Percentiles rank a stretch among this genome's conserved stretches.
Conservation (phyloP, 2,888 invertebrate genomes). For the Hirtodrosophila histrioides region DNA sequence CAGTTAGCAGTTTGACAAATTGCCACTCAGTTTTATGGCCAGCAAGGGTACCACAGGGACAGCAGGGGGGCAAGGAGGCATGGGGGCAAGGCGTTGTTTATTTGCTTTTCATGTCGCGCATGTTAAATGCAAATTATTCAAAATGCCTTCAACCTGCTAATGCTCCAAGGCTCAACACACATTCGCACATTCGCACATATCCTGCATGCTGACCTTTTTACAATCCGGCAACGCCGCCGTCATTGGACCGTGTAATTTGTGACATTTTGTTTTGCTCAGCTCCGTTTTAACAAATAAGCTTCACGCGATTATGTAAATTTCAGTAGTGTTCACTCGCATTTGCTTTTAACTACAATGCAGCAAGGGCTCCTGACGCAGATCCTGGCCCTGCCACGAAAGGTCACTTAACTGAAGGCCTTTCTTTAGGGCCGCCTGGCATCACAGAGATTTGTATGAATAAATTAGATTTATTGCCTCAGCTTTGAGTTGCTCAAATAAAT, state of each 20-base stretch:
- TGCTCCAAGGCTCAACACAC: conserved; percentile 31
- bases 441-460: conserved; percentile 67
- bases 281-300: conserved; percentile 75
- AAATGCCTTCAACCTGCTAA: conserved; percentile 54
- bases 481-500: conserved; percentile 9
- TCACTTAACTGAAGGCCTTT: conserved; percentile 29
- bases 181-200: conserved; percentile 34
- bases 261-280: conserved; percentile 71
- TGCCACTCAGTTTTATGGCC: conserved; percentile 67
- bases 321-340: conserved; percentile 41
- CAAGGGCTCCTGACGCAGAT: conserved; percentile 15
- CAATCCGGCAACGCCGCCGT: conserved; percentile 44
- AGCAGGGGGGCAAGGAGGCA: neutral
- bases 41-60: conserved; percentile 4
- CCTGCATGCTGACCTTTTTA: conserved; percentile 60
- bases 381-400: conserved; percentile 29
- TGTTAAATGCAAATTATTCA: conserved; percentile 81
- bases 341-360: conserved; percentile 21
- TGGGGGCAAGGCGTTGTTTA: conserved; percentile 68
- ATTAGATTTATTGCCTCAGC: conserved; percentile 49
- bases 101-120: conserved; percentile 78
- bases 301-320: conserved; percentile 78
- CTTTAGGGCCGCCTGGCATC: conserved; percentile 27
- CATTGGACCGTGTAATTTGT: conserved; percentile 72
- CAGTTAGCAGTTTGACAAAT: conserved; percentile 79